Base-by-base conservation (phyloP, 2,888 invertebrate genomes). In the Tethea ocularis region DNA sequence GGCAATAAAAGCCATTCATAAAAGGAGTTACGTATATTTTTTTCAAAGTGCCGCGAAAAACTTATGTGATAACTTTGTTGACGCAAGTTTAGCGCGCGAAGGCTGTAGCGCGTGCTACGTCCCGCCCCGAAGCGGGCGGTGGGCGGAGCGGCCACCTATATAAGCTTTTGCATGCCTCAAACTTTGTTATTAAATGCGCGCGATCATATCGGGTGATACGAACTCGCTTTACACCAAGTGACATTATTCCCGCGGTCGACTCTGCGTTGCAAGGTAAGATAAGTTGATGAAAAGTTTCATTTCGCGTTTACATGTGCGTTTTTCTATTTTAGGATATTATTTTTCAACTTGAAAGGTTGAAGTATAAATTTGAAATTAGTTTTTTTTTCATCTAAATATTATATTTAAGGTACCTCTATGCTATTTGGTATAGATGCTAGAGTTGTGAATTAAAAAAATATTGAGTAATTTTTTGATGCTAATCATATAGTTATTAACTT, bases 171-270 rank as follows among this genome's bases (percentile, higher is more conserved):
- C 85, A 82, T 75, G 83, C 77, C 83, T 75, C 82, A 83, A 88
- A 86, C 78, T 86, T 88, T 87, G 86, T 86, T 88, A 90, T 87
- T 91, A 84, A 82, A 91, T 86, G 86, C 84, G 85, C 85, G 89
- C 83, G 80, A 86, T 84, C 85, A 82, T 81, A 83, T 77, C 87
- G 77, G 78, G 75, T 81, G 81, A 78, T 75, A 78, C 75, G 67
- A 75, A 68, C 63, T 69, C 71, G 72, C 78, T 78, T 75, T 70
- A 73, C 64, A 72, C 75, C 68, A 68, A 69, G 72, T 46, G 46
- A 46, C 46, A 46, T 17, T 46, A 46, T 61, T 68, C 64, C 64
- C 71, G 71, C 67, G 66, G 64, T 70, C 65, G 53, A 59, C 56
- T 57, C 66, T 59, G 60, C 60, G 61, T 56, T 63, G 57, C 66